Percentiles rank a stretch among this genome's conserved stretches.
Evolutionary conservation across 2,113 vertebrate genomes (phyloP).

Genomic region (Ctenodactylus gundi): DNA sequence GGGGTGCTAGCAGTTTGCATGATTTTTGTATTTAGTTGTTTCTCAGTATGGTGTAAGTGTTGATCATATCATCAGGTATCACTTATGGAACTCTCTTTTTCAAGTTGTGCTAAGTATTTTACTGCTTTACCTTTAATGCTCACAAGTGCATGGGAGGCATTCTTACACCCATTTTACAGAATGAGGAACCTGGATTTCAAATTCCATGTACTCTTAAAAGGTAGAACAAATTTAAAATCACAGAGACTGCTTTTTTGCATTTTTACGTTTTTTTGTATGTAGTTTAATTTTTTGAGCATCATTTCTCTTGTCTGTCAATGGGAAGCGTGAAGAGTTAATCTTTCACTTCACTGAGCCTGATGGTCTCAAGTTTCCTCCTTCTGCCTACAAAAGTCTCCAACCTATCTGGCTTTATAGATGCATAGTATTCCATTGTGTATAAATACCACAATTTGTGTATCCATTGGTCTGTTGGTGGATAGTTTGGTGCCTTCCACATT

Average conservation of each 20-base stretch:
- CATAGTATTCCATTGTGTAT: no score
- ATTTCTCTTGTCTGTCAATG: not conserved
- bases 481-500: no score
- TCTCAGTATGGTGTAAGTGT: not conserved
- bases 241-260: not conserved
- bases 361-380: no score
- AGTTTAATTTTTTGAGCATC: not conserved
- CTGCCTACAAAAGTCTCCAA: no score
- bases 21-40: not conserved
- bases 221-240: not conserved
- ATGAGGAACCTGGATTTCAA: not conserved
- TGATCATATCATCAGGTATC: not conserved
- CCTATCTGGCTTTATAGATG: no score
- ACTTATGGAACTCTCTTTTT: not conserved
- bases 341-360: no score
- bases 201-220: not conserved
- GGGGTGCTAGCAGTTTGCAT: not conserved
- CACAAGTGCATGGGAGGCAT: not conserved
- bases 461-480: no score
- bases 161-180: not conserved
- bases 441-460: no score
- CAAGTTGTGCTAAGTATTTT: not conserved
- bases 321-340: not conserved
- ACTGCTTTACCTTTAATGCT: not conserved
- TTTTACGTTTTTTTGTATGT: not conserved